Evolutionary conservation across 2,797 vertebrate genomes (phyloP), one percentile per base, ranked within the genome.

Genomic region (Neomorphus geoffroyi): DNA sequence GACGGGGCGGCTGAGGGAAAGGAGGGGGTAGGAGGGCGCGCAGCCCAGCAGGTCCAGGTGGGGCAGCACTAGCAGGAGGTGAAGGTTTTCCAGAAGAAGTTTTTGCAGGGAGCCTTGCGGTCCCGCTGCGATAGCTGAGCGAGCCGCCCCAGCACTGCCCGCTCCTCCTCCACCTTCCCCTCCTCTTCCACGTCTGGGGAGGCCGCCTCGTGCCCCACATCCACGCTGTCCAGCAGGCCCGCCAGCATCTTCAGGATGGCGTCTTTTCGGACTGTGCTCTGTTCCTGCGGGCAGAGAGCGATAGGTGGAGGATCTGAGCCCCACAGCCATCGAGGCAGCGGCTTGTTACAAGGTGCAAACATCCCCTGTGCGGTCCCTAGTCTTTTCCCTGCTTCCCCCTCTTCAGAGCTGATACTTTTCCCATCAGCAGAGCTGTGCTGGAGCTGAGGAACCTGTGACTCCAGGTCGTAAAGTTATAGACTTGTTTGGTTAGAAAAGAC

Each of bases 81-180:
- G 98, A 99, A 99, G 23, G 99, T 99, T 98, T 99, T 99, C 99
- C 99, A 99, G 98, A 99, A 99, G 98, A 99, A 99, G 97, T 99
- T 99, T 97, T 98, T 99, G 97, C 99, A 99, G 48, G 98, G 98
- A 6, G 98, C 98, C 98, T 99, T 99, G 96, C 99, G 98, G 91
- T 99, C 98, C 32, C 99, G 97, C 96, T 98, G 98, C 4, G 98
- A 98, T 86, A 99, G 97, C 43, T 97, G 98, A 23, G 98, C 96
- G 0, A 93, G 61, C 26, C 27, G 66, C 11, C 90, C 94, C 72
- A 94, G 62, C 48, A 35, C 62, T 0, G 61, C 87, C 32, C 53
- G 70, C 30, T 98, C 96, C 95, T 98, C 98, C 89, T 98, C 98
- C 97, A 98, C 94, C 53, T 98, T 98, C 30, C 97, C 97, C 92